Evolutionary conservation across 2,113 vertebrate genomes (phyloP), one percentile per base, ranked within the genome.

Genomic region (Promerops cafer): DNA sequence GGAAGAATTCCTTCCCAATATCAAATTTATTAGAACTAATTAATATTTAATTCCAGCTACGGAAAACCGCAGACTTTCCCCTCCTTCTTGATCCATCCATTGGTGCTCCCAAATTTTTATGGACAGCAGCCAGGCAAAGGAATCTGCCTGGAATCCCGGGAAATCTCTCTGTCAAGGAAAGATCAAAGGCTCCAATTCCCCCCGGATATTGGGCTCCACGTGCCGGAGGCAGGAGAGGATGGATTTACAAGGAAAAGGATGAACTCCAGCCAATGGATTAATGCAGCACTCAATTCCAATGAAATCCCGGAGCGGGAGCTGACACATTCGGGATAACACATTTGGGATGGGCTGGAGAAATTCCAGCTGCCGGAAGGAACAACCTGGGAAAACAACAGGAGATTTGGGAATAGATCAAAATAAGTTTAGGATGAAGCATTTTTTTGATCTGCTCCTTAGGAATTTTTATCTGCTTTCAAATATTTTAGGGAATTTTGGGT

Each of bases 341-440:
- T 12, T 81, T 1, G 18, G 78, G 86, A 85, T 16, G 61, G 64
- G 40, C 72, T 28, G 72, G 77, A 50, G 82, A 53, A 27, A 65
- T 88, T 80, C 89, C 82, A 92, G 88, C 76, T 94, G 82, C 89
- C 45, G 18, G 78, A 64, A 83, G 52, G 61, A 93, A 59, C 4
- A 35, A 31, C 42, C 9, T 0, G 2, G 60, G 78, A 69, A 95
- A 95, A 90, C 53, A 93, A 92, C 39, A 1, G 60, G 94, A 28
- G 96, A 97, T 97, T 96, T 35, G 81, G 89, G 94, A 96, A 97
- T 93, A 88, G 97, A 90, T 81, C 94, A 86, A 98, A 99, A 98
- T 98, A 97, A 97, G 96, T 98, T 98, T 98, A 98, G 98, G 98
- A 98, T 98, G 98, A 98, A 87, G 84, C 53, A 42, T 18, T 68